Percentiles rank a stretch among this genome's conserved stretches.
phyloP scores from a whole-genome alignment of 2,797 vertebrate species.

The Clarias pachynema region DNA sequence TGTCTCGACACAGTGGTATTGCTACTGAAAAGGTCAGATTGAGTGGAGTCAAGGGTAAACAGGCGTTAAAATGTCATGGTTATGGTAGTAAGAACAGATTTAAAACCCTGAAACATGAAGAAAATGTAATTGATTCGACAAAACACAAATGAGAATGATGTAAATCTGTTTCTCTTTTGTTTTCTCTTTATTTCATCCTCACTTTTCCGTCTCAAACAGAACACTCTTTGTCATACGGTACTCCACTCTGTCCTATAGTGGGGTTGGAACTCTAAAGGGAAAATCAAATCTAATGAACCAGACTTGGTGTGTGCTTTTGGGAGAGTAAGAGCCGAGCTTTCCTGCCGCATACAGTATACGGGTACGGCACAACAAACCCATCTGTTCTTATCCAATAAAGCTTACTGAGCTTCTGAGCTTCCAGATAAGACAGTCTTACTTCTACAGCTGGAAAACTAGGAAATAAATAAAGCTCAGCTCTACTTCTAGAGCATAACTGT shows the following conservation, averaged over 20 bases:
- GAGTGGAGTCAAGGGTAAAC: slow-evolving; percentile 7
- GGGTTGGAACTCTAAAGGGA: neutral
- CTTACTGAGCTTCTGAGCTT: slow-evolving; percentile 2
- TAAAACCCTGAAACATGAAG: neutral
- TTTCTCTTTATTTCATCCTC: neutral
- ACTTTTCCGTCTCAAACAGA: slow-evolving; percentile 25
- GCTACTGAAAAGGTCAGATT: neutral
- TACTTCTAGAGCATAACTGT: neutral
- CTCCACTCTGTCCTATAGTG: neutral
- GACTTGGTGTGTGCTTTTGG: neutral
- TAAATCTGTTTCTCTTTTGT: neutral
- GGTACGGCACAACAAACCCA: neutral
- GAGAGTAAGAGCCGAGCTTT: neutral
- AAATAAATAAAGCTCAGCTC: neutral
- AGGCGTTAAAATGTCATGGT: neutral
- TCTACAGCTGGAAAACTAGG: slow-evolving; percentile 10
- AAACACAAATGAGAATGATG: slow-evolving; percentile 11
- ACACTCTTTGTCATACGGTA: neutral
- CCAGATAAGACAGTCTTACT: neutral
- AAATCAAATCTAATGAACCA: slow-evolving; percentile 25
- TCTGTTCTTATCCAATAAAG: slow-evolving; percentile 14
- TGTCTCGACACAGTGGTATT: too few species aligned
- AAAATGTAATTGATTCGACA: neutral
- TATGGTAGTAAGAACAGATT: neutral
- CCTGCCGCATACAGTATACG: neutral